Evolutionary conservation across 2,888 invertebrate species (phyloP), one percentile per base, ranked within the genome.

Genomic region (Cyaniris semiargus): DNA sequence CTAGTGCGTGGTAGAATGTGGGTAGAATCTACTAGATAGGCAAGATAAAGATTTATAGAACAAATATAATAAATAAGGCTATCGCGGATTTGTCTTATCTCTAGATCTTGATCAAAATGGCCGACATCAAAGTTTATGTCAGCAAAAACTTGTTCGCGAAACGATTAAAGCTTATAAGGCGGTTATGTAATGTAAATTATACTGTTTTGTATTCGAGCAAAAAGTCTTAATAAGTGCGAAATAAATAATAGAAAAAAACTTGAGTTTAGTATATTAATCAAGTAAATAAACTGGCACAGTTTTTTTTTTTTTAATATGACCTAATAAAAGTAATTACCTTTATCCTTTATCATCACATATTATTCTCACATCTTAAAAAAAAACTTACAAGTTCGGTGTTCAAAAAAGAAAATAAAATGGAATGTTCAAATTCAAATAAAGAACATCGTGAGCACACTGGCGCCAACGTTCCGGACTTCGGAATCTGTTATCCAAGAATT

Each of bases 401-500:
- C 76, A 79, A 81, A 80, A 90, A 91, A 82, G 85, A 87, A 87
- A 88, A 87, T 85, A 80, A 82, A 84, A 84, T 87, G 81, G 84
- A 84, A 84, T 83, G 83, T 82, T 79, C 83, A 84, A 88, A 90
- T 91, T 93, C 89, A 90, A 91, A 92, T 92, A 91, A 92, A 91
- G 89, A 88, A 86, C 89, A 88, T 87, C 83, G 81, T 83, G 81
- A 88, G 90, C 90, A 89, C 90, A 90, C 89, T 91, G 93, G 93
- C 93, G 93, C 93, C 93, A 92, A 90, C 92, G 89, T 89, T 87
- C 90, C 89, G 83, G 83, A 86, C 89, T 90, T 91, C 88, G 88
- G 78, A 78, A 76, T 80, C 79, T 60, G 90, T 88, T 87, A 80
- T 79, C 81, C 82, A 84, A 81, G 82, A 83, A 91, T 92, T 91